Conservation (phyloP, 2,888 invertebrate species). For the Strigamia maritima region DNA sequence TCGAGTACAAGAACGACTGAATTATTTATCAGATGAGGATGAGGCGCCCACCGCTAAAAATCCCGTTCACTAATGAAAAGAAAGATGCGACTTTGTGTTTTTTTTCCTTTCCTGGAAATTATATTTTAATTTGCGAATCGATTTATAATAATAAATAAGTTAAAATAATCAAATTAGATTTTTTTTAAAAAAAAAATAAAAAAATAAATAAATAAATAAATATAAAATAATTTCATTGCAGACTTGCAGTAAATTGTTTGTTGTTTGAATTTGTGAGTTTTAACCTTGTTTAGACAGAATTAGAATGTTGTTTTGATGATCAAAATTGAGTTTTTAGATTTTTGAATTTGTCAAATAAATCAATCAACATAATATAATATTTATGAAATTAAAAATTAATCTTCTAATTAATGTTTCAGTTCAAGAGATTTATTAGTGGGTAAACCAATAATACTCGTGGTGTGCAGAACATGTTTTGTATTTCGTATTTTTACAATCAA, state of each 20-base stretch:
- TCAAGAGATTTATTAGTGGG: not conserved
- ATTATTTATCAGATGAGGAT: not conserved
- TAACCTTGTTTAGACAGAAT: not conserved
- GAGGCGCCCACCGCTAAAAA: not conserved
- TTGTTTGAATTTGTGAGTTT: not conserved
- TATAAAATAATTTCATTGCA: not conserved
- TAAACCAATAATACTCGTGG: too few relatives aligned
- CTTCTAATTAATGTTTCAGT: not conserved
- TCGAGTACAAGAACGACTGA: not conserved
- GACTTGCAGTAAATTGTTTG: not conserved
- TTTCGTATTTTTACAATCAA: too few relatives aligned
- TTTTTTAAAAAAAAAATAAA: too few relatives aligned
- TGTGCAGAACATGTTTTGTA: too few relatives aligned
- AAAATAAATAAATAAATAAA: too few relatives aligned
- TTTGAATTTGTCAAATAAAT: not conserved
- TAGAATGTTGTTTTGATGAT: not conserved
- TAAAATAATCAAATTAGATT: too few relatives aligned
- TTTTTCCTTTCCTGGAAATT: not conserved
- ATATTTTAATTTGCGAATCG: not conserved
- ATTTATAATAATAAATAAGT: not conserved
- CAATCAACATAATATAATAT: not conserved
- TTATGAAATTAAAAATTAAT: not conserved
- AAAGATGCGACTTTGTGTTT: not conserved
- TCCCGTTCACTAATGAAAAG: not conserved
- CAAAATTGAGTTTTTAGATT: not conserved